Base-by-base conservation (phyloP, 2,113 vertebrate genomes). In the Prunella fulvescens region DNA sequence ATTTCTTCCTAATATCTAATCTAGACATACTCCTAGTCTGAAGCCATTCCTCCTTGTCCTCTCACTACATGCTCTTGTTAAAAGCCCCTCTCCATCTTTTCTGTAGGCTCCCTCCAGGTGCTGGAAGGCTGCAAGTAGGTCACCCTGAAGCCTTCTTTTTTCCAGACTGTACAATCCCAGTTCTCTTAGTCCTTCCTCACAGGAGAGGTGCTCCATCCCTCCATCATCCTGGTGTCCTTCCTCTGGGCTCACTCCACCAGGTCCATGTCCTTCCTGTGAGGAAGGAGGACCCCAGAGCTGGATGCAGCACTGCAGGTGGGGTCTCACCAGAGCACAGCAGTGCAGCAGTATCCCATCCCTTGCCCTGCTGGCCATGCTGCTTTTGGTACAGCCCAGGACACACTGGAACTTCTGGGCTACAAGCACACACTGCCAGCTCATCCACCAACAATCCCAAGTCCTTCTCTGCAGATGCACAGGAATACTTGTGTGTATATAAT, bases 361-460 rank as follows among this genome's bases (percentile, higher is more conserved):
- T 0, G 2, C 17, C 15, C 44, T 58, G 51, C 26, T 37, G 31
- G 5, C 14, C 50, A 35, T 0, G 0, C 18, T 51, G 24, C 28
- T 40, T 57, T 67, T 11, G n/a, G 22, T 18, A 17, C 11, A 67
- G 44, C 29, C 16, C 47, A 60, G 53, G 28, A 54, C 12, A 47
- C 69, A 47, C 3, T 1, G 22, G 29, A n/a, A 45, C 20, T 53
- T 74, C n/a, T 67, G n/a, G n/a, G 53, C 39, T 61, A 47, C 61
- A 82, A 47, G 14, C 11, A 31, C 10, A 40, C 14, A 7, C 12
- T 53, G 69, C 69, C n/a, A 54, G 61, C 24, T 61, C 24, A 61
- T 53, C 29, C 45, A 60, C 12, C 39, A 76, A 39, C 24, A 81
- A 14, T 19, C 18, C 9, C 45, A 81, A 60, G 40, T 31, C 29